Base-by-base conservation (phyloP, 2,113 vertebrate genomes). In the Myiozetetes cayanensis region DNA sequence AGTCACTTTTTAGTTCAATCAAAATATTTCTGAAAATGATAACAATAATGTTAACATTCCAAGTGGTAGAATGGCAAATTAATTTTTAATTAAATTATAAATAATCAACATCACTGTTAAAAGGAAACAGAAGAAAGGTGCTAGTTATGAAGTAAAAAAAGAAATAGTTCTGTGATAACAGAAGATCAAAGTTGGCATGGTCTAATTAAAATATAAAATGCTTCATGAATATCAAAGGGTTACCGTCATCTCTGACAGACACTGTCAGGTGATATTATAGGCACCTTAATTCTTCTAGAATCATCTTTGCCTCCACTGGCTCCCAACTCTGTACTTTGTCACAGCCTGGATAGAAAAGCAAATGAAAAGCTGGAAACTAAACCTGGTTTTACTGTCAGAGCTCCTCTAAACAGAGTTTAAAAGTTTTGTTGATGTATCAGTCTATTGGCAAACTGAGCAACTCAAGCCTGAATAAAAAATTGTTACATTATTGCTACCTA, bases 141-240 rank as follows among this genome's bases (percentile, higher is more conserved):
- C 62, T 90, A 41, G 58, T 79, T 93, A 77, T 88, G 27, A 71
- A 80, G 59, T 73, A 8, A 4, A 77, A 70, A 70, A 70, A 59
- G 37, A 83, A 86, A 66, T 28, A 80, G 20, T 82, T 88, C 70
- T 74, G n/a, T 85, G 43, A 43, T 83, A 90, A 77, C 44, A 77
- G 46, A 72, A 86, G 79, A 93, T 84, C 63, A 93, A 86, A 74
- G 85, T 80, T 83, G 39, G 33, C 43, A 50, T 35, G 10, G 15
- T 85, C 88, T 93, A 86, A 88, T 94, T 94, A 95, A 94, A 92
- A 93, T 66, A 86, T 76, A 92, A 96, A 92, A 79, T 87, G 7
- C n/a, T 49, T 46, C 30, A 63, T 70, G 59, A 83, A 88, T 86
- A 80, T 92, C 88, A 95, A 92, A 88, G 35, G 31, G 4, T 49